Evolutionary conservation across 2,113 vertebrate species (phyloP).

Genomic region (Vombatus ursinus): DNA sequence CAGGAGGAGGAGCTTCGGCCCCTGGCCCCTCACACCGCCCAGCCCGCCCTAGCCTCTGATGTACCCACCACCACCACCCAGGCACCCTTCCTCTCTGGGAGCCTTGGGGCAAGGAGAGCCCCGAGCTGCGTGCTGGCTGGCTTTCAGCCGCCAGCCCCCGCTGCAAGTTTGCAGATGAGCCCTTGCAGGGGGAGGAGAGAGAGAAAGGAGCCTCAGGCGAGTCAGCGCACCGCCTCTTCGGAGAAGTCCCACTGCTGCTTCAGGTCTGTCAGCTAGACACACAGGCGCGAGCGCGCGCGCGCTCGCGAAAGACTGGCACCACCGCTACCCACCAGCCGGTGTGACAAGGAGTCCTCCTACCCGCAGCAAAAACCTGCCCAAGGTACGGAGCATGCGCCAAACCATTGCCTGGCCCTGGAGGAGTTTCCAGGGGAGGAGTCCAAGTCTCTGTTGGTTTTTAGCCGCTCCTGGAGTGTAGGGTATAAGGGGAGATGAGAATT

Average conservation of each 20-base stretch:
- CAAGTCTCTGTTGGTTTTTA: constrained; percentile 33
- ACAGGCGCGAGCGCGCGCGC: constrained; percentile 60
- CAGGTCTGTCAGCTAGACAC: constrained; percentile 66
- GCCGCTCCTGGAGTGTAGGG: neutral
- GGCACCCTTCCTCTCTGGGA: constrained; percentile 6
- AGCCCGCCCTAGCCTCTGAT: constrained; percentile 14
- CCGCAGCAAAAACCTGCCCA: constrained; percentile 76
- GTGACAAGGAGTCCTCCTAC: constrained; percentile 69
- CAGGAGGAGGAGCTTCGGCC: constrained; percentile 51
- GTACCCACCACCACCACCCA: neutral
- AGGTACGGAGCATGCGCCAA: constrained; percentile 79
- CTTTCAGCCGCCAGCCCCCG: neutral
- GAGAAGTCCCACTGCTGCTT: constrained; percentile 50
- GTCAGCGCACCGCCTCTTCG: constrained; percentile 23
- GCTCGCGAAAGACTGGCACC: constrained; percentile 70
- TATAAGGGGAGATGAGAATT: constrained; percentile 58
- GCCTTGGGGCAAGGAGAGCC: neutral
- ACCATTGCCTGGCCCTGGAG: constrained; percentile 66
- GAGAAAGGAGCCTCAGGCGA: constrained; percentile 21
- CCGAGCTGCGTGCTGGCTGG: neutral
- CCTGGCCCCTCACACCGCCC: neutral
- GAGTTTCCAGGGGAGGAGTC: constrained; percentile 79
- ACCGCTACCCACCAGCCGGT: constrained; percentile 73
- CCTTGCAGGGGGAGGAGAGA: neutral
- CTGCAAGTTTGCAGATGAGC: constrained; percentile 70